A percentile compares a stretch with the other conserved stretches of the same genome.
phyloP scores from a whole-genome alignment of 1,140 invertebrate genomes.

The Phocides pigmalion region DNA sequence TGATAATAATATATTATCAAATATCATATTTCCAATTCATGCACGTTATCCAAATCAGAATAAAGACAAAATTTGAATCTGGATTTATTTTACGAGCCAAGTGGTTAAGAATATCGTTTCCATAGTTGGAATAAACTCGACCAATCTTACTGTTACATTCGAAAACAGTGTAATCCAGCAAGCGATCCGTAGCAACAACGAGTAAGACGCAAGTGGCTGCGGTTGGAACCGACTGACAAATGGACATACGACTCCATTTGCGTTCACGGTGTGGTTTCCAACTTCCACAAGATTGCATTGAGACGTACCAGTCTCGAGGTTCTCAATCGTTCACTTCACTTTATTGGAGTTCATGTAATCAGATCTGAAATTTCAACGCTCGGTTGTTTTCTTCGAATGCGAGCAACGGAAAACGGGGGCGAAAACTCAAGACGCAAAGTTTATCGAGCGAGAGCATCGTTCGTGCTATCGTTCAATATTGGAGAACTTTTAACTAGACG shows the following conservation, averaged over 20 bases:
- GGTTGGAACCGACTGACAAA: constrained; percentile 22
- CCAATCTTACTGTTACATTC: constrained; percentile 4
- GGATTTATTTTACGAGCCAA: too few species aligned
- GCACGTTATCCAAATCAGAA: too few species aligned
- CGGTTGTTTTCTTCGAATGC: constrained; percentile 20
- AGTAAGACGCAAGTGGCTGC: constrained; percentile 14
- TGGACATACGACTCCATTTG: constrained; percentile 18
- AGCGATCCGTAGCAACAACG: not conserved
- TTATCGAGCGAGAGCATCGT: constrained; percentile 9
- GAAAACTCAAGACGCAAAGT: constrained; percentile 30
- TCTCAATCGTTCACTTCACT: constrained; percentile 24
- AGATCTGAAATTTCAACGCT: constrained; percentile 17
- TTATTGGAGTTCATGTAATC: constrained; percentile 23
- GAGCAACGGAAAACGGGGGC: constrained; percentile 1
- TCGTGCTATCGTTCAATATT: constrained; percentile 16
- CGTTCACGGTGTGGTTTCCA: constrained; percentile 26
- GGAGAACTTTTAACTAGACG: constrained; percentile 33
- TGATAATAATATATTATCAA: too few species aligned
- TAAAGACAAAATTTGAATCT: too few species aligned
- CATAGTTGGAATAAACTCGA: not conserved
- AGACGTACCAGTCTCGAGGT: not conserved
- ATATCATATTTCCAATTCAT: too few species aligned
- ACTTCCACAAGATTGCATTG: constrained; percentile 25
- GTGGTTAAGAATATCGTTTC: too few species aligned
- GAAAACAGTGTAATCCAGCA: not conserved